Evolutionary conservation across 2,888 invertebrate genomes (phyloP), one percentile per base, ranked within the genome.

Genomic region (Polydrusus cervinus): DNA sequence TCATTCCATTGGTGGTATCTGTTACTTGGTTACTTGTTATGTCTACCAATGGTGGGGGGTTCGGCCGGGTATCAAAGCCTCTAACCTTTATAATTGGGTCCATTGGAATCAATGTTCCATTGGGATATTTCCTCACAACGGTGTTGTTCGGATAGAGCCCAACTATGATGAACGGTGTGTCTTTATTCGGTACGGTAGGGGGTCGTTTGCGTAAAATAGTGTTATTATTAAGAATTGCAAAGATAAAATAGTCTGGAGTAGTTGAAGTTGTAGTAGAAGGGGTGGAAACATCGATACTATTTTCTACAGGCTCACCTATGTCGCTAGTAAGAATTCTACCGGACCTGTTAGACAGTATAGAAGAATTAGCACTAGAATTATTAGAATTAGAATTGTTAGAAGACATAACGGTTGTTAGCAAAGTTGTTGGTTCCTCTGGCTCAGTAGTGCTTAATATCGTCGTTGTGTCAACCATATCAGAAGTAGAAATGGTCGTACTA

Each of bases 101-200:
- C 86, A 93, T 92, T 87, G 93, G 93, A 87, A 94, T 91, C 87
- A 92, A 88, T 85, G 94, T 93, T 86, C 94, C 94, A 84, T 94
- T 94, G 79, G 94, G 94, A 86, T 92, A 94, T 88, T 93, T 94
- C 88, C 92, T 91, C 85, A 94, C 92, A 86, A 94, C 89, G 86
- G 92, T 93, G 88, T 93, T 93, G 89, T 94, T 93, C 80, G 94
- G 93, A 86, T 91, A 92, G 83, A 94, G 90, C 85, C 94, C 93
- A 83, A 92, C 93, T 85, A 94, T 90, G 82, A 93, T 91, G 86
- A 92, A 93, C 79, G 93, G 93, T 82, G 92, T 89, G 84, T 92
- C 91, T 88, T 92, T 92, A 84, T 90, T 88, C 85, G 92, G 92
- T 87, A 92, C 89, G 83, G 89, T 85, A 86, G 91, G 91, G 80